Conservation (phyloP, 2,888 invertebrate genomes). For the Entomobrya proxima region DNA sequence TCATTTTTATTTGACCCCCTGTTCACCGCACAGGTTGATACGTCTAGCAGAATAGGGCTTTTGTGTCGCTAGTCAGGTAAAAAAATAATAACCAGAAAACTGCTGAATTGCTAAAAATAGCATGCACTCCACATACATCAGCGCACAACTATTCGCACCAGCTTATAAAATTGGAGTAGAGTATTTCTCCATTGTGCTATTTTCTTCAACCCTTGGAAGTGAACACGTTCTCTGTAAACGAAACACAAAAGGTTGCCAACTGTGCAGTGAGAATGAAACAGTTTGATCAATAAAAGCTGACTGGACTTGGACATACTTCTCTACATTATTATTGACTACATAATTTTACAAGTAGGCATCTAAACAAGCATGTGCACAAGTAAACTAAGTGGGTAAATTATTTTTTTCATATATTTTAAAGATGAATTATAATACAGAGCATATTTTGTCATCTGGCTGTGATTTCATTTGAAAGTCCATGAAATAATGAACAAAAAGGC, state of each 20-base stretch:
- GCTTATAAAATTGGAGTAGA: neutral
- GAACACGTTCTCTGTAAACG: neutral
- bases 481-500: slow-evolving; percentile 22
- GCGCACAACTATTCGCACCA: neutral
- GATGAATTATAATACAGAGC: too few relatives aligned
- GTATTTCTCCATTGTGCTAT: slow-evolving; percentile 15
- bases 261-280: slow-evolving; percentile 6
- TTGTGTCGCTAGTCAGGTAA: slow-evolving; percentile 26
- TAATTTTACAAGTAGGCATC: neutral
- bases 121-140: neutral
- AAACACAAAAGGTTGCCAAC: slow-evolving; percentile 47
- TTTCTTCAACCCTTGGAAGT: neutral
- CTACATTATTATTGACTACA: slow-evolving; percentile 24
- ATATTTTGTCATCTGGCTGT: slow-evolving; percentile 11
- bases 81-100: neutral
- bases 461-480: neutral
- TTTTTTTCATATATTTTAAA: too few relatives aligned
- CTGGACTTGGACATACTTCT: slow-evolving; percentile 48
- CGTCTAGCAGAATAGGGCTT: slow-evolving; percentile 17
- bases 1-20: slow-evolving; percentile 15
- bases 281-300: slow-evolving; percentile 54
- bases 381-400: neutral
- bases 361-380: neutral
- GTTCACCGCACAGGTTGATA: neutral
- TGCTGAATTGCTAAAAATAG: slow-evolving; percentile 46